Evolutionary conservation across 2,797 vertebrate genomes (phyloP), one percentile per base, ranked within the genome.

Genomic region (Rhynchonycteris naso): DNA sequence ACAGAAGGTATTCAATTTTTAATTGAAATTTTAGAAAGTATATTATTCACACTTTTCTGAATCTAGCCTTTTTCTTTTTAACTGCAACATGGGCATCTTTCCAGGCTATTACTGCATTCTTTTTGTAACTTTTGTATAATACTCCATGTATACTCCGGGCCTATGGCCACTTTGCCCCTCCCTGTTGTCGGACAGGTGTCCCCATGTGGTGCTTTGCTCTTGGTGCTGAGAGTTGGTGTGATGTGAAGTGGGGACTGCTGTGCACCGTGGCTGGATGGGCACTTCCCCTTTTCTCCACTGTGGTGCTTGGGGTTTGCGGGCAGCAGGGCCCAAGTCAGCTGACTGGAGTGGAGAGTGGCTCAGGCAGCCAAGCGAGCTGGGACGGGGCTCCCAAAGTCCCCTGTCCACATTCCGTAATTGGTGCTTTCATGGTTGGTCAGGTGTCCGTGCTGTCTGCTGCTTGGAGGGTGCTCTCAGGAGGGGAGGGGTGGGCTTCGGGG

Each of bases 361-460:
- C 47, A 15, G 50, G 50, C 18, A 4, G 16, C 85, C 58, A 1
- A 2, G 10, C 63, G 10, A 8, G 18, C 85, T 21, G 16, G 43
- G 66, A 26, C 9, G 2, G 8, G 1, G 19, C 47, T 30, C 52
- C 58, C 47, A 15, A 11, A 30, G n/a, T 7, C 38, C 50, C 59
- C 24, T 16, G 0, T 3, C 16, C 24, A 2, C 21, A 4, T 30
- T 7, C 18, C 1, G 10, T 16, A 13, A 63, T 5, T 8, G 52
- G 35, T 21, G 69, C 43, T 19, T n/a, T 24, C 1, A 0, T 5
- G 2, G 43, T 18, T n/a, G 16, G 72, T 14, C 43, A 8, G 3
- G 30, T 19, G 19, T n/a, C 83, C 33, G 12, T 14, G 33, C 50
- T 30, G 13, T 15, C 65, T 54, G 65, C 43, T 11, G 65, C 61